Base-by-base conservation (phyloP, 2,888 invertebrate genomes). In the Xestia c-nigrum region DNA sequence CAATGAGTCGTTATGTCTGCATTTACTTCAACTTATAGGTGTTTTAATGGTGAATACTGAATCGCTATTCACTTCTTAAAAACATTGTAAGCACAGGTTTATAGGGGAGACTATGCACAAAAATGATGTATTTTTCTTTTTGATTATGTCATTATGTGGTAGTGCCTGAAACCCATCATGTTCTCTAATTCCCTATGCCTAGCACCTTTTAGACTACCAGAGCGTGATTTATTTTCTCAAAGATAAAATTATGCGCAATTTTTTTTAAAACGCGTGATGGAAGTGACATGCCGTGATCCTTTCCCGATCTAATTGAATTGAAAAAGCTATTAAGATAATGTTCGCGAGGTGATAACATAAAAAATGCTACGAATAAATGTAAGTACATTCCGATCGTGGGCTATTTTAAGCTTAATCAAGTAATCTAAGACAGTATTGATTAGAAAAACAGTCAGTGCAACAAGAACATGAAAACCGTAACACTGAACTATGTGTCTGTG, bases 391-490 rank as follows among this genome's bases (percentile, higher is more conserved):
- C 10, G n/a, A 19, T 12, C 19, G 12, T n/a, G 19, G 38, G 24
- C 19, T 10, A 3, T 69, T 21, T 40, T 47, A 40, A 5, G 1
- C 19, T 6, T 19, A 40, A 16, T 40, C 31, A 31, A 31, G 31
- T 69, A 12, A 55, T 50, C 1, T 40, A 24, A 46, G 19, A 24
- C 40, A n/a, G 2, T n/a, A 61, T 80, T 64, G 40, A 57, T 80
- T 81, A 3, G 9, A 52, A 65, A 50, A 43, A 31, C 5, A 7
- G 7, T 21, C 14, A 12, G 1, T 19, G 14, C 21, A 47, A 19
- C 21, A 47, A 19, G 16, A 55, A 40, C 7, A 64, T 0, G 31
- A 46, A 46, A 59, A 6, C 0, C 1, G 50, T 24, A 50, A 50
- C 12, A 43, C 5, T 5, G 5, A 50, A 47, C 43, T 24, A 7